phyloP scores from a whole-genome alignment of 2,113 vertebrate genomes.

The Ginglymostoma cirratum region DNA sequence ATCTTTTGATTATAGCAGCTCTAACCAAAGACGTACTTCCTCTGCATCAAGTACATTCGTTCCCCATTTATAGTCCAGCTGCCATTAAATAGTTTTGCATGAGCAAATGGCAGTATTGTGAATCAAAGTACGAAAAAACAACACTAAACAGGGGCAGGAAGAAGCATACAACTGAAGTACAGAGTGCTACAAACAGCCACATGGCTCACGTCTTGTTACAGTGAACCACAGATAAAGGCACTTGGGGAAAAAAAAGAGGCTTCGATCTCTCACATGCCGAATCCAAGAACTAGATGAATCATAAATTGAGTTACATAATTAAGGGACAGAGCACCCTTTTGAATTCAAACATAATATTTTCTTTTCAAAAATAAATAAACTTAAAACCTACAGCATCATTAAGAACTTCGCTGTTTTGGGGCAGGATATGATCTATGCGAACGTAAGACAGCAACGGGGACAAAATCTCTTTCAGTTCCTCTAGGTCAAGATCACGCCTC shows the following conservation, averaged over 20 bases:
- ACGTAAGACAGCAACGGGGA: slow-evolving; percentile 85
- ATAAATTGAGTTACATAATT: not conserved
- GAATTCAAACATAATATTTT: not conserved
- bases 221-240: not conserved
- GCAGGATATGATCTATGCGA: slow-evolving; percentile 89
- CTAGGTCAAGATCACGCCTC: slow-evolving; percentile 86
- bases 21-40: not conserved
- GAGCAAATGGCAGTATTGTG: not conserved
- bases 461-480: slow-evolving; percentile 90
- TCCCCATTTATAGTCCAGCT: not conserved
- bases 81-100: not conserved
- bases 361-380: not conserved
- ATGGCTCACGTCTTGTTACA: not conserved
- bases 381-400: slow-evolving; percentile 76
- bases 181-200: not conserved
- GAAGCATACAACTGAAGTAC: not conserved
- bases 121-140: not conserved
- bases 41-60: not conserved
- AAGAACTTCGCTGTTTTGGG: slow-evolving; percentile 83
- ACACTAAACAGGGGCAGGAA: not conserved
- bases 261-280: not conserved
- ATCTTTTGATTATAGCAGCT: not conserved
- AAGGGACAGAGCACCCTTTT: not conserved
- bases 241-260: not conserved
- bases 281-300: not conserved